Percentiles rank a stretch among this genome's conserved stretches.
Evolutionary conservation across 2,797 vertebrate genomes (phyloP).

Genomic region (Xenopus petersii): DNA sequence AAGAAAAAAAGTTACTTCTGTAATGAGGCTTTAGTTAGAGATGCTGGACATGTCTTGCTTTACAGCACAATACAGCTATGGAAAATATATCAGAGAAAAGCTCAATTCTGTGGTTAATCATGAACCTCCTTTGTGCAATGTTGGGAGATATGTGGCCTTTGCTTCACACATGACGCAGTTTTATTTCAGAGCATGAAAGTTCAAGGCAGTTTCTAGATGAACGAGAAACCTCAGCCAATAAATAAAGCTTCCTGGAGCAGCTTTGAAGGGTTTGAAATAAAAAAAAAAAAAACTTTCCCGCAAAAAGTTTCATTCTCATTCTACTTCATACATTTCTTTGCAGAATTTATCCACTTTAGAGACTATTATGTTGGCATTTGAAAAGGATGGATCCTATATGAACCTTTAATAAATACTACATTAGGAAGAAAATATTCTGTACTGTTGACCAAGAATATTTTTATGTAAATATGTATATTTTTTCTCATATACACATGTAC

Average conservation of each 20-base stretch:
- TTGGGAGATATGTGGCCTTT: slow-evolving; percentile 56
- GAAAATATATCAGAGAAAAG: slow-evolving; percentile 58
- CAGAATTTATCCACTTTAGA: too few species aligned
- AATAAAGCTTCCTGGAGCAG: slow-evolving; percentile 38
- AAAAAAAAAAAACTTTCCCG: slow-evolving; percentile 39
- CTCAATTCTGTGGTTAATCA: slow-evolving; percentile 53
- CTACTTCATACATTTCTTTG: too few species aligned
- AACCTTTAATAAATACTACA: too few species aligned
- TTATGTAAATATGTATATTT: too few species aligned
- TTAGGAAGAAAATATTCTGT: too few species aligned
- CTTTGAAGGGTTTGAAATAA: slow-evolving; percentile 21
- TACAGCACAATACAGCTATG: slow-evolving; percentile 31
- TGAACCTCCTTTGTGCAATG: slow-evolving; percentile 57
- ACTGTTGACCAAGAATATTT: too few species aligned
- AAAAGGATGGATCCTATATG: too few species aligned
- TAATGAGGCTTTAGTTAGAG: slow-evolving; percentile 25
- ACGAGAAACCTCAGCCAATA: slow-evolving; percentile 50
- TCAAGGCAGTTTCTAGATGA: slow-evolving; percentile 46
- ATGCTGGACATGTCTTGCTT: slow-evolving; percentile 19
- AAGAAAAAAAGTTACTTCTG: slow-evolving; percentile 11
- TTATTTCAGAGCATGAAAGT: slow-evolving; percentile 45
- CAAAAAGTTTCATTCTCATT: slow-evolving; percentile 6
- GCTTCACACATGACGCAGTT: slow-evolving; percentile 39
- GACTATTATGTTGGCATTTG: too few species aligned
- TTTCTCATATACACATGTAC: too few species aligned